These are phyloP conservation scores for Melanostoma scalare DNA, from an alignment of 2,888 invertebrate genomes.

Conservation along the genomic window DNA sequence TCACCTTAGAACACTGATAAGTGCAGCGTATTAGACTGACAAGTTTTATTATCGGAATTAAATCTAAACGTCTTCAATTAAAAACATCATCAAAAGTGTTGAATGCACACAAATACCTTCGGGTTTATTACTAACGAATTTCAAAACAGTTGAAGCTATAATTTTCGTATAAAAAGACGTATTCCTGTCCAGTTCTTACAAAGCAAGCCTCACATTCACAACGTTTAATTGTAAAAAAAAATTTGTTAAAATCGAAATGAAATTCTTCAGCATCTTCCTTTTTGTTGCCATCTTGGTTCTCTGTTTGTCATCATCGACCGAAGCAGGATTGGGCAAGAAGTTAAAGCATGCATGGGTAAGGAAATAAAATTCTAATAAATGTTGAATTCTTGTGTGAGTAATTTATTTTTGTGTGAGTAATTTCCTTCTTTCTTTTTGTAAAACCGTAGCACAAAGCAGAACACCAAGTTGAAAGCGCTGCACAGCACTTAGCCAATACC, in stretches of 20 bases:
- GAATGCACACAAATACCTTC: no score
- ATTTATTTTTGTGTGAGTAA: no score
- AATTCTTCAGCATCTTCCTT: slow-evolving; percentile 42
- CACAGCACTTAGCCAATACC: slow-evolving; percentile 3
- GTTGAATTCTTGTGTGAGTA: neutral
- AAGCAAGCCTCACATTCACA: no score
- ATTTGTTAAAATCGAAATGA: slow-evolving; percentile 27
- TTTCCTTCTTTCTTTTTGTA: neutral
- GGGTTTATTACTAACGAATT: no score
- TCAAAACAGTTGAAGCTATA: no score
- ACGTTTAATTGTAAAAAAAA: neutral
- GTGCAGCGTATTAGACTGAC: no score
- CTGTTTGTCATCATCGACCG: slow-evolving; percentile 49
- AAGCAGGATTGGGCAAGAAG: slow-evolving; percentile 54
- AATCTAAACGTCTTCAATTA: no score
- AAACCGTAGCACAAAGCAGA: slow-evolving; percentile 31
- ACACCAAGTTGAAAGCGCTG: slow-evolving; percentile 8
- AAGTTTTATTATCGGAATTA: no score
- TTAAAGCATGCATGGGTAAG: slow-evolving; percentile 49
- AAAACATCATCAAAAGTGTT: no score
- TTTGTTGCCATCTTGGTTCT: slow-evolving; percentile 39
- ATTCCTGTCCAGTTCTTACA: no score
- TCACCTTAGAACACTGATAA: no score
- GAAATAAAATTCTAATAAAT: neutral
- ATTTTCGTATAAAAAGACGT: no score